A percentile compares a stretch with the other conserved stretches of the same genome.
Conservation (phyloP, 2,888 invertebrate species). For the Strigamia crassipes region DNA sequence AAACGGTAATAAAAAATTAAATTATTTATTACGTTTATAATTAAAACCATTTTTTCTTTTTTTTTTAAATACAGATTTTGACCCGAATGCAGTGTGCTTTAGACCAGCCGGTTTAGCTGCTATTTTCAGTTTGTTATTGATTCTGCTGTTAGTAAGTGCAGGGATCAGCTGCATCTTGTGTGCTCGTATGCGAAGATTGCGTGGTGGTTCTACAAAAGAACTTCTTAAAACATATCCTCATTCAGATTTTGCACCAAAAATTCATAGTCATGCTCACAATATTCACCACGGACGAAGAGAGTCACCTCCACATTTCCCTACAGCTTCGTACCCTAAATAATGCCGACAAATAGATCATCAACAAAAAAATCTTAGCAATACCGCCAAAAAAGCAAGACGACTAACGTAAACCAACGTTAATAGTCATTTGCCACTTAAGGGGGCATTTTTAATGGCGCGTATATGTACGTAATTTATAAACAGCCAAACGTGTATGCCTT, state of each 20-base stretch:
- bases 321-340: constrained; percentile 22
- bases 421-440: not conserved
- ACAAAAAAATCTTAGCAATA: not conserved
- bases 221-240: constrained; percentile 42
- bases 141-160: constrained; percentile 74
- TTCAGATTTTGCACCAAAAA: constrained; percentile 29
- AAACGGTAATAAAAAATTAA: constrained; percentile 40
- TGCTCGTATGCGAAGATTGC: constrained; percentile 69
- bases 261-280: constrained; percentile 29
- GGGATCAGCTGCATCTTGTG: constrained; percentile 68
- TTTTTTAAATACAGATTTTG: constrained; percentile 28
- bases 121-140: constrained; percentile 70
- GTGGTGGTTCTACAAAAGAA: constrained; percentile 53
- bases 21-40: not conserved
- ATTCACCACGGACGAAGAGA: constrained; percentile 18
- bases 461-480: not conserved
- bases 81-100: constrained; percentile 47
- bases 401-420: not conserved
- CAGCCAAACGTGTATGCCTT: not conserved
- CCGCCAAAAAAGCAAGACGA: not conserved
- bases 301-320: constrained; percentile 18
- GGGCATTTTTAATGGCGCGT: not conserved
- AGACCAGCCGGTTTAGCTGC: constrained; percentile 54
- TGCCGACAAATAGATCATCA: not conserved
- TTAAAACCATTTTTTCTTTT: not conserved